A percentile compares a stretch with the other conserved stretches of the same genome.
Evolutionary conservation across 2,888 invertebrate species (phyloP).

Genomic region (Omphaloscelis lunosa): DNA sequence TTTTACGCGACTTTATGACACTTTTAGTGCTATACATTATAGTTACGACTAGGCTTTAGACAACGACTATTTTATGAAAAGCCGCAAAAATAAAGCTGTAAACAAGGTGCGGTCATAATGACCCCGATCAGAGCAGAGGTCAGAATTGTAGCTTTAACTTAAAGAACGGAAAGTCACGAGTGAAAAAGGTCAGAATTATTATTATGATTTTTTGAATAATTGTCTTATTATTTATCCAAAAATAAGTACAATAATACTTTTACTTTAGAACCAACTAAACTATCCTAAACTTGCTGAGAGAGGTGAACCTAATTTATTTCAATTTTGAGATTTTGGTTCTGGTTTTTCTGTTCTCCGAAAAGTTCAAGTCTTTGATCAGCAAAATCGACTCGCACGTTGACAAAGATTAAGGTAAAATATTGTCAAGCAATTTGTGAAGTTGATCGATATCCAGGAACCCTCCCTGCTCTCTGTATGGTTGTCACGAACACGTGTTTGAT

Average conservation of each 20-base stretch:
- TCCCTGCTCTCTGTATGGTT: background rate
- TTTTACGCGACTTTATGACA: conserved; percentile 40
- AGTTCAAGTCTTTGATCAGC: background rate
- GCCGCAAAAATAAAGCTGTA: conserved; percentile 28
- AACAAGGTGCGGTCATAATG: conserved; percentile 8
- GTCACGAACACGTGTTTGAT: conserved; percentile 11
- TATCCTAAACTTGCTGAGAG: background rate
- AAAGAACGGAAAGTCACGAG: background rate
- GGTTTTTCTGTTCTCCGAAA: background rate
- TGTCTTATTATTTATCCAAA: background rate
- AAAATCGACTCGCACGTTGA: background rate
- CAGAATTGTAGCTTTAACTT: background rate
- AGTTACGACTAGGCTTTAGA: conserved; percentile 53
- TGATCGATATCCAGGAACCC: conserved; percentile 8
- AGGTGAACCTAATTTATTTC: background rate
- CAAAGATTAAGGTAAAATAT: background rate
- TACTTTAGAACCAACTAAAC: background rate
- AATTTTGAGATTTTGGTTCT: background rate
- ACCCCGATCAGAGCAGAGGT: background rate
- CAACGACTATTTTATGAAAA: conserved; percentile 38
- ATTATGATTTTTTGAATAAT: background rate
- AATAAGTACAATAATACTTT: background rate
- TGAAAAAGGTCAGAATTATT: background rate
- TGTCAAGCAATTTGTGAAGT: conserved; percentile 3
- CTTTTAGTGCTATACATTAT: conserved; percentile 38